Percentiles rank a stretch among this genome's conserved stretches.
phyloP scores from a whole-genome alignment of 2,113 vertebrate species.

The Sceloporus undulatus region DNA sequence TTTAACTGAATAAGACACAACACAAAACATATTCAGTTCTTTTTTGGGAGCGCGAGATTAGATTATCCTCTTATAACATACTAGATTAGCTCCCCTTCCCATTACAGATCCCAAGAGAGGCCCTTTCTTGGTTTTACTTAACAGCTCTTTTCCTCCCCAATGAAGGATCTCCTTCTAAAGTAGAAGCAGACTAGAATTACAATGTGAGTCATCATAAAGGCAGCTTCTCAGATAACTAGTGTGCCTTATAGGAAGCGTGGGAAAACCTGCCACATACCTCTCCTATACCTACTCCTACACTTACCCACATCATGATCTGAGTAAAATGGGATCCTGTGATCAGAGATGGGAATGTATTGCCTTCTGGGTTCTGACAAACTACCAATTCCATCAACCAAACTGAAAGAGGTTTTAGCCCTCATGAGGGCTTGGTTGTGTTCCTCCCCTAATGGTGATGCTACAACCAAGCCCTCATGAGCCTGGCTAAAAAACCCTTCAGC shows the following conservation, averaged over 20 bases:
- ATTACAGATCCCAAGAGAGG: slow-evolving; percentile 3
- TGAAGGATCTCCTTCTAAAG: slow-evolving; percentile 28
- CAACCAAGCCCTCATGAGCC: too few species aligned
- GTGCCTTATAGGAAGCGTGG: neutral
- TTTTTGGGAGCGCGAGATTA: slow-evolving; percentile 15
- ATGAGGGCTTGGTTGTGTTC: too few species aligned
- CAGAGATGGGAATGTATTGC: too few species aligned
- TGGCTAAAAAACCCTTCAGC: too few species aligned
- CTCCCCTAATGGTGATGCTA: too few species aligned
- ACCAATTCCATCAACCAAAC: too few species aligned
- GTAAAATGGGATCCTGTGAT: neutral
- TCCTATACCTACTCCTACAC: too few species aligned
- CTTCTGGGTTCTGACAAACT: too few species aligned
- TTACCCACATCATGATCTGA: neutral
- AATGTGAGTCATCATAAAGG: neutral
- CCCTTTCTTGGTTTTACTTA: slow-evolving; percentile 24
- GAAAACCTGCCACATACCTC: neutral
- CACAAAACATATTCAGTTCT: slow-evolving; percentile 8
- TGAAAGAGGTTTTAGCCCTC: too few species aligned
- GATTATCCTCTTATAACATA: slow-evolving; percentile 17
- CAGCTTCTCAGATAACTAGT: neutral
- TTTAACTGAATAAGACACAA: neutral
- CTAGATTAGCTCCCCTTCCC: slow-evolving; percentile 19
- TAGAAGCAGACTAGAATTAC: slow-evolving; percentile 7
- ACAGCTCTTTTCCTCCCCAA: neutral